Evolutionary conservation across 2,797 vertebrate genomes (phyloP), one percentile per base, ranked within the genome.

Genomic region (Psittacula derbiana): DNA sequence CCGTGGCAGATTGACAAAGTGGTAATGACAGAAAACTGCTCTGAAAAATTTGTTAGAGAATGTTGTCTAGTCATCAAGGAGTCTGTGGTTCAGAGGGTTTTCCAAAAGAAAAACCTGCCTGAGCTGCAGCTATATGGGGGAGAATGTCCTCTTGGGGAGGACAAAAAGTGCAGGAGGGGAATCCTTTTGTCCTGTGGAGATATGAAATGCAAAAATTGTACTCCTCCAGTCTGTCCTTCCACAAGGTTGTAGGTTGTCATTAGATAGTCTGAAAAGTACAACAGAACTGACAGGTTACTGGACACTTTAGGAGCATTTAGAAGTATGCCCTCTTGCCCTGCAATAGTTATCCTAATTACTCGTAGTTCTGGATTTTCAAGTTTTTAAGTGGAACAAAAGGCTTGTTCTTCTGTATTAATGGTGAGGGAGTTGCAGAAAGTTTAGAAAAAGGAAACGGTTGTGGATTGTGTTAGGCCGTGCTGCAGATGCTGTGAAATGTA

Each of bases 11-110:
- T 36, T 90, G 89, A 96, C 83, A 83, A 93, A 97, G 60, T 88
- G 70, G 38, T 70, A 76, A 23, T 75, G 95, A 69, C 83, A 92
- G 92, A 71, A 92, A 84, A 80, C 81, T 33, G 55, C 91, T 94
- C 76, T 88, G 91, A 92, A 90, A 72, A 96, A 94, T 69, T 15
- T 83, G 55, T 46, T 80, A 71, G 75, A 40, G 78, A 90, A 94
- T 84, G 53, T 41, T 92, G 80, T n/a, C 82, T 64, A 69, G 53
- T 41, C 84, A 57, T 61, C 53, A 10, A 84, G 89, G 76, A 87
- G 53, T 28, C 55, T 40, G 62, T 30, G 67, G 31, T 10, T 66
- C 89, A 60, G 78, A 92, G 36, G 80, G 27, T 85, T 95, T 92
- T 88, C 90, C 67, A 61, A 30, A 46, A 72, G 86, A 69, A 66